A percentile compares a stretch with the other conserved stretches of the same genome.
phyloP scores from a whole-genome alignment of 2,888 invertebrate genomes.

The Sinotaia quadrata region DNA sequence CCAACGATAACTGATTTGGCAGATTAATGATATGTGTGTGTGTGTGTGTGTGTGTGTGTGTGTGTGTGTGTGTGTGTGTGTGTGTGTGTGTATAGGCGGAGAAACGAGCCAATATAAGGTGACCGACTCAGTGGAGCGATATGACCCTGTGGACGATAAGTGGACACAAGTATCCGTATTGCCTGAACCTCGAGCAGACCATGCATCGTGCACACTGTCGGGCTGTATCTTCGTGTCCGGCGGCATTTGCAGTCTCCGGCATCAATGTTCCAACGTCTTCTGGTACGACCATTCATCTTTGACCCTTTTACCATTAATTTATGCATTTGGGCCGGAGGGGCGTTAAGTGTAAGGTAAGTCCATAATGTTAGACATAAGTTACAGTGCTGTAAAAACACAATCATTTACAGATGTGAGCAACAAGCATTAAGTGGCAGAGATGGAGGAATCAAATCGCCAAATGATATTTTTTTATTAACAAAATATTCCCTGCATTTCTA shows the following conservation, averaged over 20 bases:
- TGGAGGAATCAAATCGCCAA: too few species aligned
- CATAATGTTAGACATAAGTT: too few species aligned
- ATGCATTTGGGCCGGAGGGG: neutral
- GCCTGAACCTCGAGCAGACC: constrained; percentile 63
- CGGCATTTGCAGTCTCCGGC: constrained; percentile 59
- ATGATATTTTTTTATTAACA: too few species aligned
- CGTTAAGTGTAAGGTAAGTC: too few species aligned
- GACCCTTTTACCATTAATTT: too few species aligned
- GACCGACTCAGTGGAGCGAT: constrained; percentile 56
- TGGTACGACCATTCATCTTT: constrained; percentile 52
- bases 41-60: neutral
- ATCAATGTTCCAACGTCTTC: constrained; percentile 59
- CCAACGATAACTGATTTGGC: too few species aligned
- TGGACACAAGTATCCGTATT: constrained; percentile 53
- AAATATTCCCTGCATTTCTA: too few species aligned
- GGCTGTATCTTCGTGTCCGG: constrained; percentile 62
- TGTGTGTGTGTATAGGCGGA: constrained; percentile 49
- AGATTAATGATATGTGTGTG: too few species aligned
- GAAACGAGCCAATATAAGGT: constrained; percentile 50
- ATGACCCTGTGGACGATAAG: constrained; percentile 56
- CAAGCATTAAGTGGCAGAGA: too few species aligned
- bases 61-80: neutral
- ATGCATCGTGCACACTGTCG: constrained; percentile 59
- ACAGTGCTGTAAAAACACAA: neutral
- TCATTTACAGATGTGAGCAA: too few species aligned